Evolutionary conservation across 2,888 invertebrate genomes (phyloP).

Genomic region (Tupiocoris notatus): DNA sequence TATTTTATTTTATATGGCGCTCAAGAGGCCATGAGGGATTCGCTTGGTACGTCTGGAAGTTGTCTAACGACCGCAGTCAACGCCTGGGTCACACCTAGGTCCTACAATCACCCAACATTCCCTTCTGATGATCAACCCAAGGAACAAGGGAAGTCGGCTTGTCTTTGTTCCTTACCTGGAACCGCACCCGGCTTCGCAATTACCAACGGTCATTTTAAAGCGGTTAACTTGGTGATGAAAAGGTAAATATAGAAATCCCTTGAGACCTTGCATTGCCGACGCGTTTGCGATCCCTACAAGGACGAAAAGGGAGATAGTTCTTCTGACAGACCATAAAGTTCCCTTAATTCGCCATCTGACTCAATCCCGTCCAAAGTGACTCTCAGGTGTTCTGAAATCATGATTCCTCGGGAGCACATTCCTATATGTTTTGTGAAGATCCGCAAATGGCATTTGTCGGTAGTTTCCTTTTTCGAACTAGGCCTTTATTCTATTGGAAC

Average conservation of each 20-base stretch:
- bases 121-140: conserved; percentile 25
- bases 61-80: not conserved
- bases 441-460: not conserved
- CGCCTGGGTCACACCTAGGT: conserved; percentile 15
- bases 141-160: not conserved
- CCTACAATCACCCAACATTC: conserved; percentile 28
- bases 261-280: not conserved
- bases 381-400: too few species aligned
- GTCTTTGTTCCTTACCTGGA: conserved; percentile 3
- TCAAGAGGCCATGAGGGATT: too few species aligned
- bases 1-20: too few species aligned
- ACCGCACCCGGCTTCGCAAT: conserved; percentile 3
- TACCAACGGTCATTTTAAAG: not conserved
- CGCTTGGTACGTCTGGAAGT: too few species aligned
- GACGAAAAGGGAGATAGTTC: not conserved
- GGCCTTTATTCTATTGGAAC: not conserved
- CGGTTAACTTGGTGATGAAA: not conserved
- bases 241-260: not conserved
- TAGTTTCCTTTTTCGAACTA: not conserved
- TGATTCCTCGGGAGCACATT: not conserved
- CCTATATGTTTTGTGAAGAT: not conserved
- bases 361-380: too few species aligned
- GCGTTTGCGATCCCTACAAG: not conserved
- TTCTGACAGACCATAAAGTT: not conserved
- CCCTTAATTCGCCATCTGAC: not conserved